phyloP scores from a whole-genome alignment of 2,888 invertebrate species.

The Napeogenes inachia region DNA sequence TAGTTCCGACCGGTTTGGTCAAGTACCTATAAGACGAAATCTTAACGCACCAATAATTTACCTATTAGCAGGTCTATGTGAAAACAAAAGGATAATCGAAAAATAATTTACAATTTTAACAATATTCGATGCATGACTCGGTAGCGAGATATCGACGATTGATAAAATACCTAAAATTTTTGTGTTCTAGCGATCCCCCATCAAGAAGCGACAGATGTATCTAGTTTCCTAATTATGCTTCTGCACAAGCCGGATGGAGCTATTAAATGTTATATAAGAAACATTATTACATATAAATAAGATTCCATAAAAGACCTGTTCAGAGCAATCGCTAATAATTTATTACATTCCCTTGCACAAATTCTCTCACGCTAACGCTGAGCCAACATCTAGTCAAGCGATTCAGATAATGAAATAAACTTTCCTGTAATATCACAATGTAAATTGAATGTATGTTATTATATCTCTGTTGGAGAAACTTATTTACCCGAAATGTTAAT shows the following conservation, averaged over 20 bases:
- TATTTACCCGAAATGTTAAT: too few relatives aligned
- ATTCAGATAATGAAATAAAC: constrained; percentile 1
- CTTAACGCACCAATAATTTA: not conserved
- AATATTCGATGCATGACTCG: too few relatives aligned
- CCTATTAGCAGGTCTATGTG: constrained; percentile 4
- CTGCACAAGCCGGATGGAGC: too few relatives aligned
- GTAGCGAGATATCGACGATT: too few relatives aligned
- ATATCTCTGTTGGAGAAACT: too few relatives aligned
- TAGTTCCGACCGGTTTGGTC: not conserved
- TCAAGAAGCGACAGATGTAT: not conserved
- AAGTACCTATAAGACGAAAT: constrained; percentile 6
- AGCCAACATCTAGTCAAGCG: not conserved
- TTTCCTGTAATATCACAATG: not conserved
- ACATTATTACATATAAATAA: constrained; percentile 5
- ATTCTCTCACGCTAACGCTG: constrained; percentile 3
- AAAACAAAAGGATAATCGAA: not conserved
- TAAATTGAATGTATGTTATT: too few relatives aligned
- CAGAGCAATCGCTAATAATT: not conserved
- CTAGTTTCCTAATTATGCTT: too few relatives aligned
- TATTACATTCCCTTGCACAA: constrained; percentile 4
- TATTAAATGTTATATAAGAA: not conserved
- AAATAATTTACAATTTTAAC: not conserved
- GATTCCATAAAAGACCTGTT: constrained; percentile 6
- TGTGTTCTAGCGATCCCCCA: not conserved
- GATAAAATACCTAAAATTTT: too few relatives aligned